These are phyloP conservation scores for Scalopus aquaticus DNA, from an alignment of 2,113 vertebrate species.

Conservation along the genomic window DNA sequence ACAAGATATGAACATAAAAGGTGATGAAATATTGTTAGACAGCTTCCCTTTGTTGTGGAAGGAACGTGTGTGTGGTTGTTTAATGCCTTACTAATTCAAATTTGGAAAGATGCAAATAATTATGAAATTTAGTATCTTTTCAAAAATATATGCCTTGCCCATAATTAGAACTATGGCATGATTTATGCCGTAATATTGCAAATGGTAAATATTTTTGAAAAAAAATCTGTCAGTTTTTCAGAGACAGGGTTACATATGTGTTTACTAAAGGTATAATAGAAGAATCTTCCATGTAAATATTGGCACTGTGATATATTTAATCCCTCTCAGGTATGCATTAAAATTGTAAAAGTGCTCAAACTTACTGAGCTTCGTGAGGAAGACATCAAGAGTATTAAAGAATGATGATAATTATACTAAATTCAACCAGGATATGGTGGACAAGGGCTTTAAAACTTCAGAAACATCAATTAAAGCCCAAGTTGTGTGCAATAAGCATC, in stretches of 20 bases:
- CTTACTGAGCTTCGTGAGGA: constrained; percentile 45
- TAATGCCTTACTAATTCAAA: not conserved
- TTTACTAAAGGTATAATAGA: not conserved
- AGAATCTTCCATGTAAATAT: not conserved
- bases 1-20: not conserved
- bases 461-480: constrained; percentile 91
- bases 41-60: not conserved
- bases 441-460: constrained; percentile 89
- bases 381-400: constrained; percentile 69
- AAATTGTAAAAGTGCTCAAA: constrained; percentile 61
- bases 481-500: constrained; percentile 91
- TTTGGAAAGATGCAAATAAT: constrained; percentile 3
- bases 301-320: not conserved
- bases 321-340: not conserved
- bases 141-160: not conserved
- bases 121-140: not conserved
- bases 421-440: constrained; percentile 86
- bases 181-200: constrained; percentile 2
- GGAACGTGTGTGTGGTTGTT: not conserved
- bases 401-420: constrained; percentile 84
- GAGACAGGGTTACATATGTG: not conserved
- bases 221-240: not conserved
- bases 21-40: not conserved
- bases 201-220: accelerated
- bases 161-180: not conserved